Base-by-base conservation (phyloP, 2,113 vertebrate species). In the Archilochus colubris region DNA sequence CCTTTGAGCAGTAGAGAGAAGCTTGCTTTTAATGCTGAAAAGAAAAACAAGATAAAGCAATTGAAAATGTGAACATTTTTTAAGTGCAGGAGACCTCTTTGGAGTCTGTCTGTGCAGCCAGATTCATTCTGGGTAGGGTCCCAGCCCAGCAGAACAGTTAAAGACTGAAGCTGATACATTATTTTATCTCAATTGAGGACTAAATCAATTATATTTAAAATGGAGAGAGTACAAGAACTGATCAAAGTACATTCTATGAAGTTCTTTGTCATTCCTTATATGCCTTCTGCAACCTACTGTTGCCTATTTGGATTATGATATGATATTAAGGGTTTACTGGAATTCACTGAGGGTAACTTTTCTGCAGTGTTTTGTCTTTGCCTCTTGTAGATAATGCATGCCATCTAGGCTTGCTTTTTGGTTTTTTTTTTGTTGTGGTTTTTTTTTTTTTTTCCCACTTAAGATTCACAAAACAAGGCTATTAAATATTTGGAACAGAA, bases 291-390 rank as follows among this genome's bases (percentile, higher is more conserved):
- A 86, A 90, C 44, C 57, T 95, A 50, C 76, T 81, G 24, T 33
- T 75, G 53, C 88, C 57, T 83, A 10, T 75, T 93, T 91, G 57
- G 53, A 88, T 55, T 93, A 44, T 40, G 54, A 85, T 58, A 48
- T 21, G 2, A 83, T 83, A 77, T 11, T 53, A 89, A 77, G 6
- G 4, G n/a, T 78, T 91, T 90, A 75, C 72, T 81, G 64, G 79
- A 93, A 93, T 89, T 91, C 53, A 46, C 67, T n/a, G 53, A 53
- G 53, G 57, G 55, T 85, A 83, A 77, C 31, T 22, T 88, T 62
- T 59, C 72, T 55, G n/a, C 44, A 67, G 11, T 77, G 64, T 94
- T 96, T 91, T 88, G 46, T 94, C 79, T 94, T 94, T 91, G 51
- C 16, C 64, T 77, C 21, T 68, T 72, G 61, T 36, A 89, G 61